Evolutionary conservation across 2,113 vertebrate species (phyloP).

Genomic region (Progne subis): DNA sequence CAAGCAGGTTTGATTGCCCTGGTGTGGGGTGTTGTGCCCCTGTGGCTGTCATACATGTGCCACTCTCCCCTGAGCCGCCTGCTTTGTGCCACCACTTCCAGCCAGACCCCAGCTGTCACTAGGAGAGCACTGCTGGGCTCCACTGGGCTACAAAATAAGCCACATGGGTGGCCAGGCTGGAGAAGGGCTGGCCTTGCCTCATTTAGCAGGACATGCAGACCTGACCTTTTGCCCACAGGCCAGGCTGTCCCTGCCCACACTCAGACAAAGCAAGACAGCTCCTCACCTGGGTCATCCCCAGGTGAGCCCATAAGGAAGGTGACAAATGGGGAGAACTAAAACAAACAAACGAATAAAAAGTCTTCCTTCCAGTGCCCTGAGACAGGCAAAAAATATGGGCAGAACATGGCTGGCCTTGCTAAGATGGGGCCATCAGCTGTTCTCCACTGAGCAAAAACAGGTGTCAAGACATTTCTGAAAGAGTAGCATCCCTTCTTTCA

Average conservation of each 20-base stretch:
- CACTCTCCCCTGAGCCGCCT: not conserved
- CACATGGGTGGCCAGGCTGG: not conserved
- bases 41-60: fast-evolving
- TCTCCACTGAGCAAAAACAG: not conserved
- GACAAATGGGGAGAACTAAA: not conserved
- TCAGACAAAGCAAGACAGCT: not conserved
- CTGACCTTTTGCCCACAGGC: not conserved
- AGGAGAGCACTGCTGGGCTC: not conserved
- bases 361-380: not conserved
- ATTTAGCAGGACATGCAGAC: not conserved
- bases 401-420: not conserved
- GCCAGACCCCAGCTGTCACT: not conserved
- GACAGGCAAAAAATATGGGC: not conserved
- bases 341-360: not conserved
- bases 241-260: not conserved
- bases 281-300: not conserved
- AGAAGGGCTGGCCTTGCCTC: not conserved
- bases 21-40: too few species aligned
- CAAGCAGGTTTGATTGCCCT: not conserved
- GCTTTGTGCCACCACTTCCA: not conserved
- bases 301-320: not conserved
- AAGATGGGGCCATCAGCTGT: not conserved
- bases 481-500: not conserved
- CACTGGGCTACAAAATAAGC: not conserved
- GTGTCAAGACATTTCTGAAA: not conserved